Evolutionary conservation across 2,797 vertebrate genomes (phyloP), one percentile per base, ranked within the genome.

Genomic region (Meda fulgida): DNA sequence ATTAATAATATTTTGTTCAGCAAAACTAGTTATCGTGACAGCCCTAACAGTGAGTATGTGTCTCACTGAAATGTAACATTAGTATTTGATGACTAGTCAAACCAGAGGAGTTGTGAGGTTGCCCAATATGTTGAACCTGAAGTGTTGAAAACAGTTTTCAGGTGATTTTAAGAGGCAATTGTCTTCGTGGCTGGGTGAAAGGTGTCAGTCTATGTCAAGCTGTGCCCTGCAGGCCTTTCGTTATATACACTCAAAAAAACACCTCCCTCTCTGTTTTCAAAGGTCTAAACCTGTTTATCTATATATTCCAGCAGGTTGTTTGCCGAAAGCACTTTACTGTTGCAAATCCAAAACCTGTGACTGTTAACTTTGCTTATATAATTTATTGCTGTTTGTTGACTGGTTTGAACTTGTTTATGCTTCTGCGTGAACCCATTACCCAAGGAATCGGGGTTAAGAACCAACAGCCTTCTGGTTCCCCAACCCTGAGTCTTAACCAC

Each of bases 41-140:
- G 18, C 7, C 65, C 19, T 19, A 21, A 71, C 21, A 38, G 10
- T 26, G 5, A 21, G 3, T 58, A n/a, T 43, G 51, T 51, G 21
- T 29, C 5, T 34, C n/a, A 8, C 1, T 65, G 21, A 51, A 19
- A 83, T 83, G 2, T 46, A 51, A 31, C 19, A 66, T 80, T 51
- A 72, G 38, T 65, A 58, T 83, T 80, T 63, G 43, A 58, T 73
- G 70, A 72, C 67, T 34, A 26, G 34, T 48, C 9, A 14, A 81
- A 76, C 83, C 81, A 72, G 88, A 85, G 36, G 31, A 65, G 80
- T 55, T 75, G 72, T n/a, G 69, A 70, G 11, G 63, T 53, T 79
- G 65, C 48, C 63, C 81, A 73, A 80, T 55, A 21, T 36, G 51
- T 60, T 40, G 36, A 23, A 13, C n/a, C n/a, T 38, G 53, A 70